Conservation (phyloP, 1,140 invertebrate species). For the Gonatopus flavifemur region DNA sequence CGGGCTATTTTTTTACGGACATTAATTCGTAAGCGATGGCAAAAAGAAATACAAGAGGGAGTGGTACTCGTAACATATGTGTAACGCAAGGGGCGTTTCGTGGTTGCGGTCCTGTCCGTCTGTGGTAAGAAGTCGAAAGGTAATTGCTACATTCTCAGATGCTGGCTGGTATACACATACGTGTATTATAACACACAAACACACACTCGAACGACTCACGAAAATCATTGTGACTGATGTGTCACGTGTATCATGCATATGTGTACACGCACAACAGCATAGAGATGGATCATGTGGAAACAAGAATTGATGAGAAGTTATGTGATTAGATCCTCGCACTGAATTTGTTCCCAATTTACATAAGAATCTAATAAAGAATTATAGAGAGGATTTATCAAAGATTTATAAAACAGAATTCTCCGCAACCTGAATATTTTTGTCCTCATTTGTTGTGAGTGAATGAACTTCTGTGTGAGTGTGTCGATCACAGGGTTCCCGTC, state of each 20-base stretch:
- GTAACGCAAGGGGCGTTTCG: conserved; percentile 43
- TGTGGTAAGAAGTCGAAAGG: conserved; percentile 28
- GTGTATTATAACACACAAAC: background rate
- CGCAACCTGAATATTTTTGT: too few species aligned
- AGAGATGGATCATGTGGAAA: too few species aligned
- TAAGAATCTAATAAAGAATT: too few species aligned
- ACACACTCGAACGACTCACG: conserved; percentile 9
- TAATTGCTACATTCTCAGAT: conserved; percentile 39
- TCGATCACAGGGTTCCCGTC: conserved; percentile 24
- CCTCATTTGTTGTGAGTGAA: too few species aligned
- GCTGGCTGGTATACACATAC: conserved; percentile 15
- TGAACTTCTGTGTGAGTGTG: conserved; percentile 17
- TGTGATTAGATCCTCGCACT: too few species aligned
- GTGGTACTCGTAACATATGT: conserved; percentile 35
- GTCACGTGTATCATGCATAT: background rate
- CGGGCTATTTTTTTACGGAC: conserved; percentile 25
- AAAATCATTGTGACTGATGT: conserved; percentile 9
- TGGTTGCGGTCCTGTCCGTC: conserved; percentile 36
- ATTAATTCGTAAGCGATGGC: conserved; percentile 29
- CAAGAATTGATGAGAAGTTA: too few species aligned
- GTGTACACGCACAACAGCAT: background rate
- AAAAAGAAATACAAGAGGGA: background rate
- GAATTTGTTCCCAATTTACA: too few species aligned
- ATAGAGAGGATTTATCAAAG: too few species aligned
- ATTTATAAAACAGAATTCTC: too few species aligned